These are phyloP conservation scores for Triplophysa bombifrons DNA, from an alignment of 2,797 vertebrate species.

Conservation along the genomic window DNA sequence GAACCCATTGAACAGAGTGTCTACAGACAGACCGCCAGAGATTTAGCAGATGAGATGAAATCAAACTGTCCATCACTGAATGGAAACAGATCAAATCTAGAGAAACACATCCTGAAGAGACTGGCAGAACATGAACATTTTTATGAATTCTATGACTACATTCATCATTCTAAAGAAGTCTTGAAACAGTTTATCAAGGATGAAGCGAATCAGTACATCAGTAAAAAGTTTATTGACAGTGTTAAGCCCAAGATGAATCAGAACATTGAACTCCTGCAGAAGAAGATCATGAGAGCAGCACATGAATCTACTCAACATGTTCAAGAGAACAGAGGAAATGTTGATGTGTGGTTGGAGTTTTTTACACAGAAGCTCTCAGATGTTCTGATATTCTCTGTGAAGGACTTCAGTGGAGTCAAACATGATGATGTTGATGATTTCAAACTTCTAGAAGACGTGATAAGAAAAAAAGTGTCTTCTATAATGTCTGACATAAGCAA, in stretches of 20 bases:
- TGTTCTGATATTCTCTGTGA: neutral
- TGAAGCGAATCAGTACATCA: neutral
- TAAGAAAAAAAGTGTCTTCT: neutral
- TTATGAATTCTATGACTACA: neutral
- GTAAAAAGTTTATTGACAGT: neutral
- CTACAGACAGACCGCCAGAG: neutral
- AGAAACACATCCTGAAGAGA: neutral
- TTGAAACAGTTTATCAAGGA: neutral
- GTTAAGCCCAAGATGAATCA: neutral
- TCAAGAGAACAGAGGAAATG: neutral
- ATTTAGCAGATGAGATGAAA: neutral
- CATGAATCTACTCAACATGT: neutral
- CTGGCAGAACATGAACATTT: neutral
- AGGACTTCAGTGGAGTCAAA: conserved; percentile 15
- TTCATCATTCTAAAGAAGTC: neutral
- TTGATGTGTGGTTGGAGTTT: neutral
- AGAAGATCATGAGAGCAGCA: neutral
- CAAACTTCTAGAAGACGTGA: neutral
- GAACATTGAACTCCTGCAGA: neutral
- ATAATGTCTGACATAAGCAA: neutral
- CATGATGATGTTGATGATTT: conserved; percentile 4
- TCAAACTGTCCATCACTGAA: neutral
- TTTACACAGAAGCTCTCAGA: neutral
- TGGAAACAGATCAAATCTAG: too few species aligned
- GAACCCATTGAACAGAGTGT: neutral